Percentiles rank a stretch among this genome's conserved stretches.
Evolutionary conservation across 2,888 invertebrate species (phyloP).

Genomic region (Nipponacmea schrenckii): DNA sequence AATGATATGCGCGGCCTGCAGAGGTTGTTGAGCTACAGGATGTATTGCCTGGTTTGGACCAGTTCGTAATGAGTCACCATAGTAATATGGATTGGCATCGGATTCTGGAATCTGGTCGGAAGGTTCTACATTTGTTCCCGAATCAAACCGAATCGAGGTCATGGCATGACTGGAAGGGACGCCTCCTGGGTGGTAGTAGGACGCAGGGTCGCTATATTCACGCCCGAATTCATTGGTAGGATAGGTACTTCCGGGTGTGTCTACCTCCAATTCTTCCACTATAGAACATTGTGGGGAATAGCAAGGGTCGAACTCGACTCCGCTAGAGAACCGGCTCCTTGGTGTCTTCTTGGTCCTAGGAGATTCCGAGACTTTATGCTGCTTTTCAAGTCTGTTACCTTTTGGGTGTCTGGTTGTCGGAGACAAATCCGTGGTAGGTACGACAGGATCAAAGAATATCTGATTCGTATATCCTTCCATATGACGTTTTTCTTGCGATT

Average conservation of each 20-base stretch:
- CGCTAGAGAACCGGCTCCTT: neutral
- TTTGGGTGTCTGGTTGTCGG: neutral
- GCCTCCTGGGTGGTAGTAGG: no score
- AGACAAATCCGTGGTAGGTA: neutral
- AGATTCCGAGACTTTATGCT: neutral
- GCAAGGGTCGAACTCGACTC: neutral
- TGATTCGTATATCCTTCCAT: neutral
- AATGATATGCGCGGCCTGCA: no score
- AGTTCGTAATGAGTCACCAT: no score
- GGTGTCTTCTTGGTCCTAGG: neutral
- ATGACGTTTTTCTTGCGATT: neutral
- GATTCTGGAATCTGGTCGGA: no score
- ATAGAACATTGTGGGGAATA: neutral
- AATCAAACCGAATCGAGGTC: no score
- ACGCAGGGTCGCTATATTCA: no score
- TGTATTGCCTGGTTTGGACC: no score
- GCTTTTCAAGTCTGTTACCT: neutral
- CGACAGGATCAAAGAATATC: neutral
- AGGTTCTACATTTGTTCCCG: no score
- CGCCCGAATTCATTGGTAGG: no score
- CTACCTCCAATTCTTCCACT: neutral
- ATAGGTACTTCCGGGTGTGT: neutral
- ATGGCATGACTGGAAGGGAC: no score
- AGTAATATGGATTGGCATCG: no score
- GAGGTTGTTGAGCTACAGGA: no score